phyloP scores from a whole-genome alignment of 2,113 vertebrate genomes.

The Suncus etruscus region DNA sequence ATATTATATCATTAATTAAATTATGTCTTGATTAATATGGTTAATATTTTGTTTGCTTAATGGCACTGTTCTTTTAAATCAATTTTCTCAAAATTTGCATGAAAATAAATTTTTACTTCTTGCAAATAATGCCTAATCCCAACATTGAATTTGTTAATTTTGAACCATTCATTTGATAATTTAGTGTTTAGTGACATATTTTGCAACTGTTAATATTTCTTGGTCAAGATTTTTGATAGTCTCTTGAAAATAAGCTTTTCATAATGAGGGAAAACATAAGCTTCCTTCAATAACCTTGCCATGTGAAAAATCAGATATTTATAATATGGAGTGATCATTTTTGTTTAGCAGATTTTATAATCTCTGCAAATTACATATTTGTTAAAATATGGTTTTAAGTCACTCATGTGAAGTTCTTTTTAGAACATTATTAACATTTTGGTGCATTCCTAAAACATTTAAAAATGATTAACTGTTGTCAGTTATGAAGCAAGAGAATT shows the following conservation, averaged over 20 bases:
- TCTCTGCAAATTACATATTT: background rate
- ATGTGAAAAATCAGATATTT: background rate
- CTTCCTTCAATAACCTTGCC: conserved; percentile 32
- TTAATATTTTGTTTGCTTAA: background rate
- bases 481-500: background rate
- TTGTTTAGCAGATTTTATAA: background rate
- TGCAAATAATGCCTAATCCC: background rate
- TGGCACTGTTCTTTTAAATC: background rate
- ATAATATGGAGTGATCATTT: conserved; percentile 2
- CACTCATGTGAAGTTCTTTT: conserved; percentile 10
- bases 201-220: conserved; percentile 52
- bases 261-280: conserved; percentile 49
- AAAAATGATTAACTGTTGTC: background rate
- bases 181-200: conserved; percentile 36
- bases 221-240: conserved; percentile 56
- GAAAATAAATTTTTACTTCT: conserved; percentile 31
- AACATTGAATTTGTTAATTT: conserved; percentile 36
- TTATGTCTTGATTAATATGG: conserved; percentile 5
- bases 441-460: conserved; percentile 26
- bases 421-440: conserved; percentile 7
- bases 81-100: background rate
- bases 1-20: conserved; percentile 17
- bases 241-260: conserved; percentile 53
- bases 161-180: conserved; percentile 34
- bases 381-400: conserved; percentile 39